These are phyloP conservation scores for Crotophaga sulcirostris DNA, from an alignment of 2,113 vertebrate genomes.

Conservation along the genomic window DNA sequence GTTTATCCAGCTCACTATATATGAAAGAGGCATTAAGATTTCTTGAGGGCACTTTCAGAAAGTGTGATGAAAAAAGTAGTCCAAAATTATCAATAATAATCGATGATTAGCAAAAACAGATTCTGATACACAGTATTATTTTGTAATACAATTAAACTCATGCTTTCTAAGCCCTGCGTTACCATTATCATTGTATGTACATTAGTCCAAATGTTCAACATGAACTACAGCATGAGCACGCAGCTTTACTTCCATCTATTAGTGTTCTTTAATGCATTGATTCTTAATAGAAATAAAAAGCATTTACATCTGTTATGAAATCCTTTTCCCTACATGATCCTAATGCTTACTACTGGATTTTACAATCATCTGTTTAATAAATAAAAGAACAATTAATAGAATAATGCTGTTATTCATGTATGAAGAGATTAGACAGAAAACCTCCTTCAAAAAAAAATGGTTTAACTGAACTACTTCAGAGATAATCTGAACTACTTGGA, in stretches of 20 bases:
- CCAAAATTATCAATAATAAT: not conserved
- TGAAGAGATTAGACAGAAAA: not conserved
- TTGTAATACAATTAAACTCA: not conserved
- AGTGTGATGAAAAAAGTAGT: not conserved
- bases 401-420: not conserved
- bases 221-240: not conserved
- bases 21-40: not conserved
- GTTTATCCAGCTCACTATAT: not conserved
- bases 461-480: not conserved
- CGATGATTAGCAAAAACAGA: not conserved
- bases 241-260: not conserved
- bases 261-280: not conserved
- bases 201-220: not conserved
- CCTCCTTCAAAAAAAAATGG: not conserved
- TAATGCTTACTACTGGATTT: not conserved
- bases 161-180: not conserved
- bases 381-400: not conserved
- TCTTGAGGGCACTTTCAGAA: not conserved
- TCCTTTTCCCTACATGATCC: not conserved
- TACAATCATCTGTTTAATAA: not conserved
- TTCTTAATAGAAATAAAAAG: not conserved
- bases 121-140: not conserved
- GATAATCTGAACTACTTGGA: not conserved
- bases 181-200: not conserved
- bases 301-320: not conserved